These are phyloP conservation scores for Oreochromis mossambicus DNA, from an alignment of 2,797 vertebrate species.

Conservation along the genomic window DNA sequence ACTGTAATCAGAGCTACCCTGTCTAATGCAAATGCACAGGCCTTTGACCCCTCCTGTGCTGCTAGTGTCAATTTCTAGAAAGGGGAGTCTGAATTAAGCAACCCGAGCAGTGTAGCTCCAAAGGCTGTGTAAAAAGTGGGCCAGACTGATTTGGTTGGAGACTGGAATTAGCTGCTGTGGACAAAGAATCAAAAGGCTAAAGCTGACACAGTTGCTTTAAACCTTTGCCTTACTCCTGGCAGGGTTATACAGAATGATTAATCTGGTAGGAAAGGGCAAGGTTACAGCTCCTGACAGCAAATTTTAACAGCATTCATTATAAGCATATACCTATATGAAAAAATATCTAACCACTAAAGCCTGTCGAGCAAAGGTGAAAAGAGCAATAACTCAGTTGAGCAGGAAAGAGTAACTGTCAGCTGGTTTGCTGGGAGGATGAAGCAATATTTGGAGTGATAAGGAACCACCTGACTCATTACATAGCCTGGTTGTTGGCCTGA, in stretches of 20 bases:
- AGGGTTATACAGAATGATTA: not conserved
- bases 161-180: slow-evolving; percentile 6
- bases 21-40: slow-evolving; percentile 5
- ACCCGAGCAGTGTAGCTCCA: slow-evolving; percentile 23
- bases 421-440: slow-evolving; percentile 26
- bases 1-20: slow-evolving; percentile 46
- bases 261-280: not conserved
- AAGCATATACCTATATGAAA: not conserved
- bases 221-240: not conserved
- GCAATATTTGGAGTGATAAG: not conserved
- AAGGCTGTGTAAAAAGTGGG: slow-evolving; percentile 22
- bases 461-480: not conserved
- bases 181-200: not conserved
- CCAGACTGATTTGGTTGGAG: not conserved
- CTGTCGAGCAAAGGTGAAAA: not conserved
- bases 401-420: slow-evolving; percentile 13
- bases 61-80: slow-evolving; percentile 42
- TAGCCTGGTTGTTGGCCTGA: not conserved
- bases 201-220: not conserved
- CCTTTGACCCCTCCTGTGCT: slow-evolving; percentile 42
- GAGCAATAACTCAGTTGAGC: not conserved
- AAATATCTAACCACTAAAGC: not conserved
- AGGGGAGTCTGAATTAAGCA: slow-evolving; percentile 33
- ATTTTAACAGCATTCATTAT: not conserved
- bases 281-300: not conserved